Evolutionary conservation across 2,888 invertebrate species (phyloP).

Genomic region (Eupithecia exiguata): DNA sequence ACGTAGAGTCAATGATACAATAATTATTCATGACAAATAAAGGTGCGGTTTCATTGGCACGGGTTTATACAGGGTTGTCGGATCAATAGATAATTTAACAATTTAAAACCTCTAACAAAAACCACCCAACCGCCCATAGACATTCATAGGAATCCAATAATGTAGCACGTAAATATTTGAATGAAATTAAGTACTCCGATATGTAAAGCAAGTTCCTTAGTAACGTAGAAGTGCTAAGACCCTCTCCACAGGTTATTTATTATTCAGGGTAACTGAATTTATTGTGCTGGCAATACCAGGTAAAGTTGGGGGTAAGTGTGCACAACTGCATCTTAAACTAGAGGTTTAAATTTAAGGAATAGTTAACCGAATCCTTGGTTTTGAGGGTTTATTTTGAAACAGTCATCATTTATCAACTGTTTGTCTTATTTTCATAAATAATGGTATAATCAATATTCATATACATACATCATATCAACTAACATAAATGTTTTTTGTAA

Average conservation of each 20-base stretch:
- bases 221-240: constrained; percentile 42
- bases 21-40: not conserved
- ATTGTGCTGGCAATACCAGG: constrained; percentile 41
- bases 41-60: not conserved
- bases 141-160: constrained; percentile 4
- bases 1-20: too few species aligned
- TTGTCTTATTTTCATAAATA: not conserved
- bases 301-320: constrained; percentile 18
- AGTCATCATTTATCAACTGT: not conserved
- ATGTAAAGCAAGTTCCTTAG: constrained; percentile 40
- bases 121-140: not conserved
- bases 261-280: constrained; percentile 56
- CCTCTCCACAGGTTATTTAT: constrained; percentile 50
- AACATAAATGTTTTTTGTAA: too few species aligned
- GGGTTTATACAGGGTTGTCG: too few species aligned
- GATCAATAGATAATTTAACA: not conserved
- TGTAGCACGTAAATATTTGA: constrained; percentile 36
- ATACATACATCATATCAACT: too few species aligned
- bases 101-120: not conserved
- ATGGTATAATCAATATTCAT: not conserved
- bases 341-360: not conserved
- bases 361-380: not conserved
- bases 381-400: not conserved
- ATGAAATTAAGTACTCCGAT: constrained; percentile 37
- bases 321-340: constrained; percentile 10